Percentiles rank a stretch among this genome's conserved stretches.
Conservation (phyloP, 2,797 vertebrate genomes). For the Austrolebias charrua region DNA sequence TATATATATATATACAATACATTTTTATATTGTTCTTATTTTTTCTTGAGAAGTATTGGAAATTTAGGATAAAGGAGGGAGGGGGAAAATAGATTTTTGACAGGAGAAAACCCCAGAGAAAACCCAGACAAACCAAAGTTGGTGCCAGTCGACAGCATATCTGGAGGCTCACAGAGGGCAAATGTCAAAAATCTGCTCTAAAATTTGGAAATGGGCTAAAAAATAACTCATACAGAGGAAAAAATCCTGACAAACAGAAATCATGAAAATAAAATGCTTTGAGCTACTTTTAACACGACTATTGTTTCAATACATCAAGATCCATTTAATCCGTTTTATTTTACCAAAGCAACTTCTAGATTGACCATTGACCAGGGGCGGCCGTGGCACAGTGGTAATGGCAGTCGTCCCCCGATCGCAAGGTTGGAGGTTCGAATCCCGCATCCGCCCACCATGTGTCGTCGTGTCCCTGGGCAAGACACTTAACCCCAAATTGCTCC, state of each 20-base stretch:
- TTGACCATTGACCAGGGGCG: too few species aligned
- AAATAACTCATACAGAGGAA: conserved; percentile 16
- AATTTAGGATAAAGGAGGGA: not conserved
- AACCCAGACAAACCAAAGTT: conserved; percentile 38
- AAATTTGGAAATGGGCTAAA: conserved; percentile 59
- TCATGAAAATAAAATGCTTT: conserved; percentile 7
- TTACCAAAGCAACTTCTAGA: conserved; percentile 21
- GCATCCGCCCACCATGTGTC: too few species aligned
- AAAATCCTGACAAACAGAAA: conserved; percentile 32
- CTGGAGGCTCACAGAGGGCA: conserved; percentile 50
- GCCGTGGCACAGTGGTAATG: too few species aligned
- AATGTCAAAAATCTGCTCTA: conserved; percentile 50
- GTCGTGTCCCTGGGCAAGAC: too few species aligned
- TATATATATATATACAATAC: too few species aligned
- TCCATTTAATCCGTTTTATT: conserved; percentile 11
- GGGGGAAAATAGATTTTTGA: too few species aligned
- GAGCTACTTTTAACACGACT: conserved; percentile 26
- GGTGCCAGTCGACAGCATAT: conserved; percentile 50
- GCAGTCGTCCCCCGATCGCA: too few species aligned
- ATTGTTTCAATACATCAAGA: conserved; percentile 41
- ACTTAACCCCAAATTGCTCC: too few species aligned
- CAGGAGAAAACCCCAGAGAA: conserved; percentile 23
- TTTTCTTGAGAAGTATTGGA: conserved; percentile 1
- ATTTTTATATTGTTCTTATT: conserved; percentile 17
- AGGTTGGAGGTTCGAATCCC: too few species aligned